phyloP scores from a whole-genome alignment of 2,888 invertebrate genomes.

The Torymus aiolomorphi region DNA sequence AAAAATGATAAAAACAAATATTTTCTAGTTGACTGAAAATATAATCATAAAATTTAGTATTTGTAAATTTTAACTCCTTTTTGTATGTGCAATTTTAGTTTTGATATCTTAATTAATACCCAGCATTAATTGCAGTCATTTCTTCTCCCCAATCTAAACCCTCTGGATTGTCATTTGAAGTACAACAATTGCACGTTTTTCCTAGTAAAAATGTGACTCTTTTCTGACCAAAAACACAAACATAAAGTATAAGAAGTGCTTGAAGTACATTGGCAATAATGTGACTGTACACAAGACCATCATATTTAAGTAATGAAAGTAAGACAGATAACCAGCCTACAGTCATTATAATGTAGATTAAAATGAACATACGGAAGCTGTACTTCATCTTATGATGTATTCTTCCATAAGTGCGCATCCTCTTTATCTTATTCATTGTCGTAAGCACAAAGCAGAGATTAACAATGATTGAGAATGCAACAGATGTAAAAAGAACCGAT shows the following conservation, averaged over 20 bases:
- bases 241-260: conserved; percentile 85
- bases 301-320: conserved; percentile 85
- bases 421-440: conserved; percentile 86
- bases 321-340: conserved; percentile 86
- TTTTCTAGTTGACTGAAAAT: conserved; percentile 12
- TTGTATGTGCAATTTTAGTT: background rate
- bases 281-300: conserved; percentile 85
- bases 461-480: conserved; percentile 87
- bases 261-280: conserved; percentile 87
- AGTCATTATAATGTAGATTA: conserved; percentile 86
- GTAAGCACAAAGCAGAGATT: conserved; percentile 89
- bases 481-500: conserved; percentile 88
- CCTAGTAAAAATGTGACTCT: conserved; percentile 87
- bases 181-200: conserved; percentile 83
- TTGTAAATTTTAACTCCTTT: conserved; percentile 7
- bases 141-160: conserved; percentile 92
- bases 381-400: conserved; percentile 92
- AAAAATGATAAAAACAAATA: background rate
- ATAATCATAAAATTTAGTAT: background rate
- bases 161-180: conserved; percentile 80
- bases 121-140: conserved; percentile 90
- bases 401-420: conserved; percentile 89
- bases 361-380: conserved; percentile 88
- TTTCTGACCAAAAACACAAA: conserved; percentile 86
- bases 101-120: conserved; percentile 71